Evolutionary conservation across 2,888 invertebrate species (phyloP), one percentile per base, ranked within the genome.

Genomic region (Ophraella communa): DNA sequence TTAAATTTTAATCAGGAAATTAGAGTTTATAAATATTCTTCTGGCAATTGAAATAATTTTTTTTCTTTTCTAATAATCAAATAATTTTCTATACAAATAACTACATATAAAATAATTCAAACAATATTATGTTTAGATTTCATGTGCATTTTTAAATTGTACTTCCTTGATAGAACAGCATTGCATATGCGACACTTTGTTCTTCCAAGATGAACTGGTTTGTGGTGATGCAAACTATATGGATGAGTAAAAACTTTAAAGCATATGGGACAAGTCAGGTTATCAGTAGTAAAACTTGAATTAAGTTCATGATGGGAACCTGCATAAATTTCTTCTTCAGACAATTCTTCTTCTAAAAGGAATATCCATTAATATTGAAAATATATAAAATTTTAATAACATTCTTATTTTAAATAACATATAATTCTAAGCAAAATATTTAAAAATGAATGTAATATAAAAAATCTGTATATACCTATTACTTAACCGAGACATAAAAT

Each of bases 151-250:
- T 71, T 66, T 55, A 74, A 65, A 56, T 74, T 70, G 39, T 70
- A 68, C 52, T 67, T 73, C 65, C 74, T 67, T n/a, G 74, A 74
- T 14, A 73, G 66, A n/a, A 72, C 67, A 33, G 61, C 67, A 20
- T 63, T 66, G 60, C 74, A 74, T 56, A 74, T 70, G 24, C 66
- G 63, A 62, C 74, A 74, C 56, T 69, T 68, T 14, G 74, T 74
- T 14, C 67, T 65, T 20, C 73, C 71, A 10, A 65, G 57, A 64
- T 74, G 74, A 2, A 73, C 69, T 20, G 69, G 70, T 62, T 70
- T 70, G 42, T 70, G 70, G 35, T 70, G 70, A 23, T 70, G 70
- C 11, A 70, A 60, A 35, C 70, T 70, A 57, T 70, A 70, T 18
- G 70, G 70, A 27, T 70, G 70, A 2, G 66, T 66, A 49, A 70